Evolutionary conservation across 2,113 vertebrate genomes (phyloP).

Genomic region (Periophthalmodon schlosseri): DNA sequence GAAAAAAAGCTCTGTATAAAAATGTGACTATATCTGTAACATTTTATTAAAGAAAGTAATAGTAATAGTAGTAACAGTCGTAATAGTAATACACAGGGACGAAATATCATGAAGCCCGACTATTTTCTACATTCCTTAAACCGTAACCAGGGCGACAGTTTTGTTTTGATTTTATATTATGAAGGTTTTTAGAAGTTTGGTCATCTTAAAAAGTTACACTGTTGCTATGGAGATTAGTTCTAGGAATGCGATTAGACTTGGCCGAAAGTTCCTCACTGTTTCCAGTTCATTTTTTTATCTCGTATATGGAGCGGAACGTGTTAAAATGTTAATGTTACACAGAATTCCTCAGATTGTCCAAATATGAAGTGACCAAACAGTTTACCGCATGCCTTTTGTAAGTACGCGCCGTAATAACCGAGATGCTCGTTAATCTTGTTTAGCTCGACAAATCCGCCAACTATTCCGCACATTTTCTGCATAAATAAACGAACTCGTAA

Average conservation of each 20-base stretch:
- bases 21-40: neutral
- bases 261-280: neutral
- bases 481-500: conserved; percentile 21
- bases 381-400: conserved; percentile 2
- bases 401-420: neutral
- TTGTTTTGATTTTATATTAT: neutral
- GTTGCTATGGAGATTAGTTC: neutral
- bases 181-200: neutral
- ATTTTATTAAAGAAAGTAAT: neutral
- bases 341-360: neutral
- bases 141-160: neutral
- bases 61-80: too few species aligned
- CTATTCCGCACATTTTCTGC: conserved; percentile 1
- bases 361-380: conserved; percentile 9
- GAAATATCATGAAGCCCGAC: too few species aligned
- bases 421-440: neutral
- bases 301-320: neutral
- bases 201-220: neutral
- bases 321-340: neutral
- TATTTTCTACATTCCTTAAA: neutral
- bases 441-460: neutral
- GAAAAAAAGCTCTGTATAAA: too few species aligned
- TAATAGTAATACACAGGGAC: too few species aligned
- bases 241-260: neutral
- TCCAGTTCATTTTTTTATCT: neutral